Evolutionary conservation across 1,140 invertebrate genomes (phyloP).

Genomic region (Ooceraea biroi): DNA sequence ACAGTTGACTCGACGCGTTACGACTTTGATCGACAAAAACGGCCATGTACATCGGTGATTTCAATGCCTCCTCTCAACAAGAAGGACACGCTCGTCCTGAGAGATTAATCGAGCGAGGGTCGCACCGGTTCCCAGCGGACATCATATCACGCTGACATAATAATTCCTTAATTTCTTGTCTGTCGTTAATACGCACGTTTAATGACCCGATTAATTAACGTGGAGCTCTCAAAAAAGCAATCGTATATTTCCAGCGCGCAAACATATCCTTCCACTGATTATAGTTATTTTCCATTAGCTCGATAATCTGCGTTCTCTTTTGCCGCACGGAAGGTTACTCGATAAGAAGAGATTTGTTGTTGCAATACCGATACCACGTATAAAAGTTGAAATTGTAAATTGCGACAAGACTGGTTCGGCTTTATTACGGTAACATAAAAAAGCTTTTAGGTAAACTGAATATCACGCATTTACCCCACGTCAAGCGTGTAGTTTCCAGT

Average conservation of each 20-base stretch:
- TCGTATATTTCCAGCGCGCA: background rate
- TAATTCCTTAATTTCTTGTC: slow-evolving; percentile 37
- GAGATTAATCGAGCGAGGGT: background rate
- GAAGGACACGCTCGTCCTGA: background rate
- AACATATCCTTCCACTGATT: background rate
- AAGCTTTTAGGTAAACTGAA: background rate
- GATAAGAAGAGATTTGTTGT: slow-evolving; percentile 14
- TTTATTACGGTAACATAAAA: background rate
- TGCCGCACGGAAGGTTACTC: background rate
- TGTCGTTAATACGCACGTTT: slow-evolving; percentile 23
- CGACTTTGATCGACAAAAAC: slow-evolving; percentile 3
- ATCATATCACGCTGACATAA: slow-evolving; percentile 18
- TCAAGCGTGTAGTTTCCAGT: background rate
- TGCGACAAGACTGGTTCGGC: background rate
- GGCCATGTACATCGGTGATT: slow-evolving; percentile 29
- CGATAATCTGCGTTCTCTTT: background rate
- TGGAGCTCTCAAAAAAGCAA: background rate
- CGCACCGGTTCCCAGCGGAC: slow-evolving; percentile 3
- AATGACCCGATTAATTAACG: slow-evolving; percentile 42
- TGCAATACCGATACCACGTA: background rate
- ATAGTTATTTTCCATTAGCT: slow-evolving; percentile 5
- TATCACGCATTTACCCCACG: background rate
- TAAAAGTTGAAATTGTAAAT: background rate
- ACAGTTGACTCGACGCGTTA: background rate
- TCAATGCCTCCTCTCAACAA: slow-evolving; percentile 15